phyloP scores from a whole-genome alignment of 23 tunicate genomes.

The Diplosoma virens region DNA sequence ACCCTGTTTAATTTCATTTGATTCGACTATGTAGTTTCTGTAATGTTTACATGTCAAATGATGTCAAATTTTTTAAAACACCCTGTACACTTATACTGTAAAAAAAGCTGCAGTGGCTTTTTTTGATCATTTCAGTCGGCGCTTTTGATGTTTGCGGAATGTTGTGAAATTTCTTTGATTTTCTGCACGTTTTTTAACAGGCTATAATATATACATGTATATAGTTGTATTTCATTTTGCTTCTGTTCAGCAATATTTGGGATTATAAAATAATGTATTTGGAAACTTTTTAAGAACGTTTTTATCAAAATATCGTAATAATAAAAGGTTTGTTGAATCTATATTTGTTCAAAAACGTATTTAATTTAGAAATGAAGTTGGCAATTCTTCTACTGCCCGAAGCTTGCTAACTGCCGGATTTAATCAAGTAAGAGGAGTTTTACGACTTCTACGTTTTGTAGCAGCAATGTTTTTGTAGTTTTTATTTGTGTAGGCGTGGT shows the following conservation, averaged over 20 bases:
- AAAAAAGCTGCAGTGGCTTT: background rate
- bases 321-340: background rate
- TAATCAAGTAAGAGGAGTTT: slow-evolving; percentile 20
- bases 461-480: background rate
- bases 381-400: background rate
- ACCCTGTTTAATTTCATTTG: too few relatives aligned
- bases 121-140: too few relatives aligned
- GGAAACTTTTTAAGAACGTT: too few relatives aligned
- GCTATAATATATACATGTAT: background rate
- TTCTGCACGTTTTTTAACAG: background rate
- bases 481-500: background rate
- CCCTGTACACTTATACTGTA: too few relatives aligned
- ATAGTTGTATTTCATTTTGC: background rate
- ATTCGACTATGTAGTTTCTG: too few relatives aligned
- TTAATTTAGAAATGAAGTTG: slow-evolving; percentile 35
- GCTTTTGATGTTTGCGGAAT: too few relatives aligned
- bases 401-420: slow-evolving; percentile 23
- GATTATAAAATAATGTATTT: too few relatives aligned
- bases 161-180: background rate
- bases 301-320: too few relatives aligned
- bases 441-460: background rate
- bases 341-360: too few relatives aligned
- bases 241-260: background rate
- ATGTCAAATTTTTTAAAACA: too few relatives aligned
- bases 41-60: too few relatives aligned